Evolutionary conservation across 2,113 vertebrate species (phyloP).

Genomic region (Alaudala cheleensis): DNA sequence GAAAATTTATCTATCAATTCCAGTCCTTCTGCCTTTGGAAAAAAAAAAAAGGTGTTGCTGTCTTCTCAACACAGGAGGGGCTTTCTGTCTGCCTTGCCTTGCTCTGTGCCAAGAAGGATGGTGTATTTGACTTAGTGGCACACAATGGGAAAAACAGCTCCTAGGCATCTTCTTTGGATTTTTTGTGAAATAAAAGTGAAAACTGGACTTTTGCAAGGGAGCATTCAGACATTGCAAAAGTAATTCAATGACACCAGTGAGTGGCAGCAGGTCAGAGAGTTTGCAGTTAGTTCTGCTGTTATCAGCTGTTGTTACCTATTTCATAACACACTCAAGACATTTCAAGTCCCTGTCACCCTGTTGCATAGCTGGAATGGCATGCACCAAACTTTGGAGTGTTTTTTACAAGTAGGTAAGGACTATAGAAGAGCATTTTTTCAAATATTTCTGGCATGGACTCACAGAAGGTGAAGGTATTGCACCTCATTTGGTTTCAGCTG

Average conservation of each 20-base stretch:
- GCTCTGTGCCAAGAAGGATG: neutral
- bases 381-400: neutral
- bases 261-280: neutral
- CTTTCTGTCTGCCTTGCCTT: neutral
- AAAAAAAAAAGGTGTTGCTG: neutral
- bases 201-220: neutral
- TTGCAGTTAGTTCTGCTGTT: neutral
- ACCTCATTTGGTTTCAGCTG: neutral
- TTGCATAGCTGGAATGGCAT: neutral
- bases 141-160: neutral
- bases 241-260: fast-evolving
- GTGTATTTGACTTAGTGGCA: neutral
- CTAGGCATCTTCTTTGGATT: neutral
- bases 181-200: neutral
- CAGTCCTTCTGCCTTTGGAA: neutral
- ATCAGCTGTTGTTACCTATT: neutral
- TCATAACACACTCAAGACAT: neutral
- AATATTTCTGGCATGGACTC: neutral
- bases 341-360: neutral
- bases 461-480: neutral
- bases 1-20: neutral
- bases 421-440: neutral
- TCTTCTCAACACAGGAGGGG: neutral
- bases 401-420: neutral
- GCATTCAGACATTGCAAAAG: neutral